A percentile compares a stretch with the other conserved stretches of the same genome.
These are phyloP conservation scores for Tetraodon nigroviridis DNA, from an alignment of 2,113 vertebrate genomes.

Conservation along the genomic window DNA sequence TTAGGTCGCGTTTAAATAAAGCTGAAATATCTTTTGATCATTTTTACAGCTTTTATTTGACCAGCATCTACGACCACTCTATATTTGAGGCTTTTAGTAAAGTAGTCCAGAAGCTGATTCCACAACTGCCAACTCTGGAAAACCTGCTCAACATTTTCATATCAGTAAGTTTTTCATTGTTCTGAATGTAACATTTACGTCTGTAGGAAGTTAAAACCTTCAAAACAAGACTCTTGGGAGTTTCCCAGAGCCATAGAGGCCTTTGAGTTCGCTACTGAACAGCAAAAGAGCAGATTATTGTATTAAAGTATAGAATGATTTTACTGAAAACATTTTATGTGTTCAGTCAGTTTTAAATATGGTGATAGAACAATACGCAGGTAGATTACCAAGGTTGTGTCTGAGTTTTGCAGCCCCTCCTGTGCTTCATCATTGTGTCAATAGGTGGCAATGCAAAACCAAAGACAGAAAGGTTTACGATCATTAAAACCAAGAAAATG, in stretches of 20 bases:
- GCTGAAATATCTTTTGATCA: not conserved
- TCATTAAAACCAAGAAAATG: not conserved
- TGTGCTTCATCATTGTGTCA: constrained; percentile 5
- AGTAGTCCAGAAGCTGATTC: constrained; percentile 97
- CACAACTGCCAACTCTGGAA: constrained; percentile 93
- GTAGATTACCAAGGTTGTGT: too few relatives aligned
- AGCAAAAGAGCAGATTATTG: too few relatives aligned
- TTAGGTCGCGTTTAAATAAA: too few relatives aligned
- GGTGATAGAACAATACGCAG: too few relatives aligned
- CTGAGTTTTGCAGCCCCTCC: too few relatives aligned
- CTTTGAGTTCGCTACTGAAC: too few relatives aligned
- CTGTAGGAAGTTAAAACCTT: too few relatives aligned
- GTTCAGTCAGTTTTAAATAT: too few relatives aligned
- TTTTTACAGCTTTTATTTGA: constrained; percentile 89
- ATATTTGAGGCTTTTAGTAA: constrained; percentile 99
- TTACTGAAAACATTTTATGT: too few relatives aligned
- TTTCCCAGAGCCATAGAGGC: too few relatives aligned
- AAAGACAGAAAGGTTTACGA: not conserved
- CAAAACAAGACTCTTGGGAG: too few relatives aligned
- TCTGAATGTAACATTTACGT: not conserved
- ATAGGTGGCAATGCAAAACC: constrained; percentile 22
- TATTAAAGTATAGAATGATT: too few relatives aligned
- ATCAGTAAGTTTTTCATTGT: constrained; percentile 79
- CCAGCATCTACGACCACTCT: constrained; percentile 98
- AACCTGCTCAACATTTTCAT: constrained; percentile 98